phyloP scores from a whole-genome alignment of 2,888 invertebrate species.

The Cheilosia vernalis region DNA sequence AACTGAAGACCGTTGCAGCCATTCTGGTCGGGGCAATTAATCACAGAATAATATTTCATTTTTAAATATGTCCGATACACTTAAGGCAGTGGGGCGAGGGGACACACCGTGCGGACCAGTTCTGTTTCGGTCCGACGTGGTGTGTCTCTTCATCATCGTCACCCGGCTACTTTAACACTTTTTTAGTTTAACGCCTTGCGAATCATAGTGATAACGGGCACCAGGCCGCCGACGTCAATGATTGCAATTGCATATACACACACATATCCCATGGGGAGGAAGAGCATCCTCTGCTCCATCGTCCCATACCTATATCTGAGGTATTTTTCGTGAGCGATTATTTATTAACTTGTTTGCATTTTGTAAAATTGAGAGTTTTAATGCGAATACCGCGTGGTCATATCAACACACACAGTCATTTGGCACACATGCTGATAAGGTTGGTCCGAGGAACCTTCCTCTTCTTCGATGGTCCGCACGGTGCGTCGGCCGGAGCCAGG shows the following conservation, averaged over 20 bases:
- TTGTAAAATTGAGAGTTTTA: slow-evolving; percentile 73
- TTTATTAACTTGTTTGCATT: slow-evolving; percentile 74
- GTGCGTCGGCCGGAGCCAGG: slow-evolving; percentile 15
- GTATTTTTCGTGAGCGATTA: slow-evolving; percentile 70
- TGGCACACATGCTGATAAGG: slow-evolving; percentile 73
- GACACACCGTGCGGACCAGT: slow-evolving; percentile 35
- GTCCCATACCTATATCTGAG: slow-evolving; percentile 27
- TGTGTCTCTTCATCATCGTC: slow-evolving; percentile 59
- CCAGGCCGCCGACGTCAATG: slow-evolving; percentile 41
- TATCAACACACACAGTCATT: slow-evolving; percentile 74
- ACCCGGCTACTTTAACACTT: slow-evolving; percentile 59
- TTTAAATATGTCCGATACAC: slow-evolving; percentile 66
- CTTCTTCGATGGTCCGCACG: neutral
- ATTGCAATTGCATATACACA: slow-evolving; percentile 35
- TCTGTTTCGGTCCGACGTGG: slow-evolving; percentile 4
- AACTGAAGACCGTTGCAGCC: slow-evolving; percentile 56
- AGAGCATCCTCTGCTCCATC: slow-evolving; percentile 1
- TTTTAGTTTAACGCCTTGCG: slow-evolving; percentile 49
- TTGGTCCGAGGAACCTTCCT: neutral
- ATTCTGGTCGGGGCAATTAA: slow-evolving; percentile 53
- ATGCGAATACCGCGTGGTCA: slow-evolving; percentile 71
- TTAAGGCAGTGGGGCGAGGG: neutral
- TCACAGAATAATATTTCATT: slow-evolving; percentile 70
- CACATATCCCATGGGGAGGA: neutral
- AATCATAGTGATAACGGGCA: slow-evolving; percentile 60